Evolutionary conservation across 1,140 invertebrate genomes (phyloP).

Genomic region (Eufriesea mexicana): DNA sequence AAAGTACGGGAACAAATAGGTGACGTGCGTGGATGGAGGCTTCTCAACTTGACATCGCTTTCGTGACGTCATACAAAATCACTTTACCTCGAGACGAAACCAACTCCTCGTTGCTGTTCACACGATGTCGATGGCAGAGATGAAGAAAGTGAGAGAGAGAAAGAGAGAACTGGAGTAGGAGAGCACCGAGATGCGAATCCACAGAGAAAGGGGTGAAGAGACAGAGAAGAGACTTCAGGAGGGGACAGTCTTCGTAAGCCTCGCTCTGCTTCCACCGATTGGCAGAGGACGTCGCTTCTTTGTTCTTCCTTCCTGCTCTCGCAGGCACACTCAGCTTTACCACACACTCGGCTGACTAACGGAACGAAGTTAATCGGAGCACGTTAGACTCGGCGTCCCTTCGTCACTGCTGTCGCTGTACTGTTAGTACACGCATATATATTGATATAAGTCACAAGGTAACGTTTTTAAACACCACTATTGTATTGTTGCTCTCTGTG

Average conservation of each 20-base stretch:
- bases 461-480: conserved; percentile 16
- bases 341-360: conserved; percentile 44
- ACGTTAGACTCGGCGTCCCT: conserved; percentile 53
- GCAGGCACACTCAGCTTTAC: conserved; percentile 45
- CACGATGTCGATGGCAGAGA: conserved; percentile 22
- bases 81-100: conserved; percentile 65
- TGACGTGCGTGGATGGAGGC: conserved; percentile 54
- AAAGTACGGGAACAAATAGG: conserved; percentile 32
- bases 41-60: conserved; percentile 69
- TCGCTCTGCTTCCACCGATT: conserved; percentile 41
- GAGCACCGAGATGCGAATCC: conserved; percentile 27
- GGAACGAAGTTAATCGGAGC: conserved; percentile 62
- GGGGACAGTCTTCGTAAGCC: conserved; percentile 50
- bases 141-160: not conserved
- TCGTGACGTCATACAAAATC: conserved; percentile 66
- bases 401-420: conserved; percentile 29
- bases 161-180: not conserved
- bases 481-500: not conserved
- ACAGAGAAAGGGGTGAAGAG: conserved; percentile 29
- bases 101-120: conserved; percentile 23
- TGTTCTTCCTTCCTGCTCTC: conserved; percentile 68
- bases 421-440: not conserved
- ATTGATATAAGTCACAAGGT: conserved; percentile 4
- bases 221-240: conserved; percentile 13
- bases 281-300: conserved; percentile 62